Evolutionary conservation across 2,888 invertebrate genomes (phyloP).

Genomic region (Siphlonurus alternatus): DNA sequence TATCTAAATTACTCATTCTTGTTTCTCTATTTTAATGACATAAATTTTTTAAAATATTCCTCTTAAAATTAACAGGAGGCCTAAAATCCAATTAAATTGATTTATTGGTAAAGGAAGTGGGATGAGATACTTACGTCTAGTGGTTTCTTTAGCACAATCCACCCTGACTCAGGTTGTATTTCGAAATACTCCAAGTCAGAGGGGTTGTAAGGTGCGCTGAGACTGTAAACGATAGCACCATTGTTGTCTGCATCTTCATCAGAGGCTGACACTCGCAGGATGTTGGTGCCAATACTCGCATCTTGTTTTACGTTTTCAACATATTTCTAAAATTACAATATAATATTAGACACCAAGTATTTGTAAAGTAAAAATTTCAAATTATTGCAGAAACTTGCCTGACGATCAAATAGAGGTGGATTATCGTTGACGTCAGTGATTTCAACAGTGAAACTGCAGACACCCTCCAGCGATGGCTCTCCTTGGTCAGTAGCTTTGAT

Average conservation of each 20-base stretch:
- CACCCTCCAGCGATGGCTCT: conserved; percentile 92
- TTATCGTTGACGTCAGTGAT: conserved; percentile 97
- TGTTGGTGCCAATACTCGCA: conserved; percentile 87
- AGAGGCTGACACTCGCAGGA: conserved; percentile 84
- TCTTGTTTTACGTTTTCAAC: conserved; percentile 94
- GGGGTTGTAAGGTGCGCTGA: conserved; percentile 77
- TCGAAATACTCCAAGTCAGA: conserved; percentile 88
- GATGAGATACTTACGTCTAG: conserved; percentile 80
- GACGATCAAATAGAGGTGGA: conserved; percentile 85
- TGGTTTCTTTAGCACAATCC: conserved; percentile 89
- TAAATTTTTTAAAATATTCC: not conserved
- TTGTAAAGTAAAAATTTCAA: not conserved
- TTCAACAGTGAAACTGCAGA: conserved; percentile 96
- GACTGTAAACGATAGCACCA: conserved; percentile 81
- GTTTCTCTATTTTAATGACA: not conserved
- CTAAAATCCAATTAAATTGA: not conserved
- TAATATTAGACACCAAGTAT: not conserved
- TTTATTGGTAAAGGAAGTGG: not conserved
- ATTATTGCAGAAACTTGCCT: conserved; percentile 40
- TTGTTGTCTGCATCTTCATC: conserved; percentile 96
- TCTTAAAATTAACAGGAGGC: not conserved
- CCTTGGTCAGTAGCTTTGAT: conserved; percentile 98
- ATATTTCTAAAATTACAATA: conserved; percentile 60
- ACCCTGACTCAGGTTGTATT: conserved; percentile 92
- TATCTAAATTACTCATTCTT: not conserved